Conservation (phyloP, 2,888 invertebrate genomes). For the Sesamia inferens region DNA sequence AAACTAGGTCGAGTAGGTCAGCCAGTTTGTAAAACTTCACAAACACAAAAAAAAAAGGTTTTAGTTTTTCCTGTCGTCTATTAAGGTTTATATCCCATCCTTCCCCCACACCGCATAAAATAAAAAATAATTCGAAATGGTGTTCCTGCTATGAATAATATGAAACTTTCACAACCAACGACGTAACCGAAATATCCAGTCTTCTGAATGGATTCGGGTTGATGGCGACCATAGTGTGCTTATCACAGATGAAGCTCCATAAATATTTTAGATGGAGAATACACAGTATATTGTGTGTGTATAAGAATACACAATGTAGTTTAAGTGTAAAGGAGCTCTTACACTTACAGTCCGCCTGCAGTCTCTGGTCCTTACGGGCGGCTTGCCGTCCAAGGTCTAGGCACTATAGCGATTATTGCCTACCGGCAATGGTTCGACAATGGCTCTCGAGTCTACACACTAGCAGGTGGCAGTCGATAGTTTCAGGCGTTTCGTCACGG, state of each 20-base stretch:
- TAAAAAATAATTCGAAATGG: not conserved
- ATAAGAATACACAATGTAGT: too few species aligned
- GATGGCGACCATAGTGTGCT: not conserved
- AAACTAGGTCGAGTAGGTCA: not conserved
- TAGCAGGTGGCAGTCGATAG: too few species aligned
- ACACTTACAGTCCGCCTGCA: too few species aligned
- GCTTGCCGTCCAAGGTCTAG: too few species aligned
- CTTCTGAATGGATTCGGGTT: not conserved
- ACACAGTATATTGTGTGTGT: too few species aligned
- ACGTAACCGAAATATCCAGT: not conserved
- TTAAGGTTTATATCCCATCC: not conserved
- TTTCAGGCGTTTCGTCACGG: too few species aligned
- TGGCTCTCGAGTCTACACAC: too few species aligned
- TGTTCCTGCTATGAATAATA: not conserved
- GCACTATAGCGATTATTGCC: too few species aligned
- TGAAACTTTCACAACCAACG: not conserved
- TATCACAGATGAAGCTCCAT: not conserved
- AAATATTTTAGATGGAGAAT: not conserved
- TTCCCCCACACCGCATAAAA: not conserved
- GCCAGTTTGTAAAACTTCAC: not conserved
- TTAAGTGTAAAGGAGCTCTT: too few species aligned
- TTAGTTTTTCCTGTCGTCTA: conserved; percentile 4
- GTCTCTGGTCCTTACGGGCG: too few species aligned
- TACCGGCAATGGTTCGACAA: too few species aligned
- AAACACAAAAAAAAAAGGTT: not conserved